phyloP scores from a whole-genome alignment of 2,888 invertebrate species.

The Nomada ruficornis region DNA sequence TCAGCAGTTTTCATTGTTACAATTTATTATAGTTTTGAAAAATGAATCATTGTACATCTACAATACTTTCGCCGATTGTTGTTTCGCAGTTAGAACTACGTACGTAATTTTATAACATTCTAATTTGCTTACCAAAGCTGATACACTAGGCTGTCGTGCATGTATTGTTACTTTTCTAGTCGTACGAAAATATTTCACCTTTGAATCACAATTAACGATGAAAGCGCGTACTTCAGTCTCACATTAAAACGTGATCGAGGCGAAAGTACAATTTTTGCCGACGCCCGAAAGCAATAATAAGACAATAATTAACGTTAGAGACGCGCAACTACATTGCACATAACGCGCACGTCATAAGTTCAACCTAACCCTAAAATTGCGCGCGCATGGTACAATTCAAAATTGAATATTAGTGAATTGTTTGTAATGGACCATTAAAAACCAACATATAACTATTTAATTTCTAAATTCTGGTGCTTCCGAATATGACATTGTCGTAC shows the following conservation, averaged over 20 bases:
- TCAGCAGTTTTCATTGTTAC: neutral
- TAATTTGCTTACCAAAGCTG: slow-evolving; percentile 56
- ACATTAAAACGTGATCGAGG: neutral
- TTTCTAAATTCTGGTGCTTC: neutral
- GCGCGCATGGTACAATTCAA: slow-evolving; percentile 69
- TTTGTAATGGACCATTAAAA: neutral
- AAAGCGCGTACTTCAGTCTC: slow-evolving; percentile 14
- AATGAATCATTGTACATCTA: slow-evolving; percentile 2
- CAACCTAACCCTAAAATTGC: slow-evolving; percentile 75
- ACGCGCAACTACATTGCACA: slow-evolving; percentile 67
- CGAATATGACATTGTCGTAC: neutral
- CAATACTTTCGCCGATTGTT: neutral
- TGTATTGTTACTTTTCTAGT: slow-evolving; percentile 37
- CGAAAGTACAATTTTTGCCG: slow-evolving; percentile 34
- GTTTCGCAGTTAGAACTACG: neutral
- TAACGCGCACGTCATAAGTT: slow-evolving; percentile 62
- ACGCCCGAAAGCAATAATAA: slow-evolving; percentile 58
- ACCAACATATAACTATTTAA: neutral
- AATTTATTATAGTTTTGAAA: neutral
- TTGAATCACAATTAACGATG: slow-evolving; percentile 6
- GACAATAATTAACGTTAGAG: slow-evolving; percentile 69
- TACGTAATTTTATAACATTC: neutral
- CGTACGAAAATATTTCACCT: slow-evolving; percentile 12
- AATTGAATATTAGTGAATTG: slow-evolving; percentile 21
- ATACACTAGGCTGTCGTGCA: slow-evolving; percentile 39